Base-by-base conservation (phyloP, 2,113 vertebrate species). In the Hystrix brachyura region DNA sequence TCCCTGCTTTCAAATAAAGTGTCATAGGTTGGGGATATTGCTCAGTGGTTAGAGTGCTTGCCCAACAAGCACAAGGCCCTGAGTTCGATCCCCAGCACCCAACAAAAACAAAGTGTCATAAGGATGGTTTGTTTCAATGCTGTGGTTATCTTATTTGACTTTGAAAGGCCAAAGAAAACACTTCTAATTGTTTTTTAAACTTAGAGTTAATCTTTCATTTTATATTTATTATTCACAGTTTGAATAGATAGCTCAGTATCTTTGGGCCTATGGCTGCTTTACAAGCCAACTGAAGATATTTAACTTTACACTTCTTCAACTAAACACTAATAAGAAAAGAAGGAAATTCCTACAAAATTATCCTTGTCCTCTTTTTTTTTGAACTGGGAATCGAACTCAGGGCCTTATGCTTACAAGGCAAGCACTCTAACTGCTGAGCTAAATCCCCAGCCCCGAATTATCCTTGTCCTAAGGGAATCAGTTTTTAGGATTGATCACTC, bases 211-310 rank as follows among this genome's bases (percentile, higher is more conserved):
- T 82, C 34, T 78, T 91, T 88, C 60, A 55, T 51, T 95, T 96
- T 87, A 59, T 3, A 43, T 95, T 43, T 96, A 12, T 97, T 78
- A 67, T 87, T 93, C 69, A 46, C 83, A 34, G 38, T 76, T 95
- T 82, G 79, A 87, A 87, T 59, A 87, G 79, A 76, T 85, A 1
- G 74, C 27, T 94, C 59, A 81, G 43, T 72, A 69, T 80, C 64
- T 69, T 62, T 76, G 27, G 19, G 43, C 21, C 32, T 91, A 17
- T 38, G 8, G 27, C 29, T 84, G 7, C 55, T 76, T 5, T 86
- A 94, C 14, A 80, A 19, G 55, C 34, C 94, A 12, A 89, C 43
- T 96, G 55, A 74, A 88, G 84, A 91, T 95, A 88, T 34, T 95
- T 11, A 60, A 65, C 43, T 88, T 84, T 5, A n/a, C 80, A 53